A percentile compares a stretch with the other conserved stretches of the same genome.
Evolutionary conservation across 2,888 invertebrate species (phyloP).

Genomic region (Osedax fenrisi): DNA sequence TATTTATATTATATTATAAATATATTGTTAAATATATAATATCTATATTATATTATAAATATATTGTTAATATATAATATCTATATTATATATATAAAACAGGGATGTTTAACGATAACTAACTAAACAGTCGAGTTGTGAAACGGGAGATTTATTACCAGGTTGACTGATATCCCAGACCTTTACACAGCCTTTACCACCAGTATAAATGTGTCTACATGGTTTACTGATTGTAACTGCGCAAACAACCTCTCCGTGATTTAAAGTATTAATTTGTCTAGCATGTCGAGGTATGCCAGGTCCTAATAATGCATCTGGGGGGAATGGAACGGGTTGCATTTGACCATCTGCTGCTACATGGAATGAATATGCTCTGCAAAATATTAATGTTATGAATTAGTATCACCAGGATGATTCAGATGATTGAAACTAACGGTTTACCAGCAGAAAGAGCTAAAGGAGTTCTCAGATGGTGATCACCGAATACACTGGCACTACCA

Average conservation of each 20-base stretch:
- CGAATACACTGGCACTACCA: not conserved
- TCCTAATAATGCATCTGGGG: conserved; percentile 77
- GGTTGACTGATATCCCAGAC: conserved; percentile 91
- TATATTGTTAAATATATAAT: too few relatives aligned
- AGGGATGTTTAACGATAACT: too few relatives aligned
- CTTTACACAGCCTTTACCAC: conserved; percentile 90
- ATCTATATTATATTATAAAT: too few relatives aligned
- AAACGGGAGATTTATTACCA: conserved; percentile 70
- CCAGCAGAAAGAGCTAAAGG: not conserved
- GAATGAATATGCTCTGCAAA: conserved; percentile 75
- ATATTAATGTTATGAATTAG: conserved; percentile 14
- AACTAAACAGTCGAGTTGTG: conserved; percentile 73
- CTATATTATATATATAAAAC: too few relatives aligned
- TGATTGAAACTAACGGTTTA: not conserved
- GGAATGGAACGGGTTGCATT: conserved; percentile 75
- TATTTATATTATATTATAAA: too few relatives aligned
- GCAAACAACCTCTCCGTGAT: conserved; percentile 92
- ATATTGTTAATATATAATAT: too few relatives aligned
- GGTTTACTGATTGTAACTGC: conserved; percentile 76
- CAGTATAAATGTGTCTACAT: conserved; percentile 63
- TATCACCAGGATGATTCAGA: not conserved
- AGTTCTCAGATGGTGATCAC: not conserved
- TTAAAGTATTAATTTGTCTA: conserved; percentile 73
- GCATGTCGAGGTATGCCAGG: conserved; percentile 86
- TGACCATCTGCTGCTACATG: conserved; percentile 62